A percentile compares a stretch with the other conserved stretches of the same genome.
phyloP scores from a whole-genome alignment of 2,113 vertebrate species.

The Dinomys branickii region DNA sequence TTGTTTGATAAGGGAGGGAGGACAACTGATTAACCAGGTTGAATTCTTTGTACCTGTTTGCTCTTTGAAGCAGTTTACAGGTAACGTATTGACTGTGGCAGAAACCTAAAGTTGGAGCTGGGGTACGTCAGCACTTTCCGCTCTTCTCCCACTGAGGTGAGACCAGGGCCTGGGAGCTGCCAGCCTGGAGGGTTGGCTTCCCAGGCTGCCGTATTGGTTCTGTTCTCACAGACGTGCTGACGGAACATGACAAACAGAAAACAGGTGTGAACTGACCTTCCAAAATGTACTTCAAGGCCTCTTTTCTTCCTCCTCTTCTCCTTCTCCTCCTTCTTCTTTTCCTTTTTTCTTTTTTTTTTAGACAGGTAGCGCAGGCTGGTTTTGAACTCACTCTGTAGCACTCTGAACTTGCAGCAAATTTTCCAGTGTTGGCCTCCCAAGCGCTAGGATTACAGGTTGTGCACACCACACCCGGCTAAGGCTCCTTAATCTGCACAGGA shows the following conservation, averaged over 20 bases:
- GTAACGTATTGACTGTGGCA: neutral
- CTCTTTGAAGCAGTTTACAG: neutral
- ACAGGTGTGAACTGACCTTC: constrained; percentile 73
- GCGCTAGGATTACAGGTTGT: too few relatives aligned
- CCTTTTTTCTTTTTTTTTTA: too few relatives aligned
- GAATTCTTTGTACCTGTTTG: neutral
- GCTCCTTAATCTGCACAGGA: neutral
- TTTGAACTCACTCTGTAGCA: too few relatives aligned
- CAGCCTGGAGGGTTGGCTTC: neutral
- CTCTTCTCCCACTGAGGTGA: neutral
- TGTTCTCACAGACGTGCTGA: constrained; percentile 77
- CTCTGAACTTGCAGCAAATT: too few relatives aligned
- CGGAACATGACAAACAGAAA: constrained; percentile 73
- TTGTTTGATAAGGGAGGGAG: neutral
- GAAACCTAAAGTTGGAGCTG: neutral
- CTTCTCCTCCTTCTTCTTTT: too few relatives aligned
- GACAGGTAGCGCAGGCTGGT: too few relatives aligned
- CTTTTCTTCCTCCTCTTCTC: neutral
- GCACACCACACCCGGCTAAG: neutral
- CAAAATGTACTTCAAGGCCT: constrained; percentile 47
- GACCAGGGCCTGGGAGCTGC: neutral
- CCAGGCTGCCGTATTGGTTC: constrained; percentile 54
- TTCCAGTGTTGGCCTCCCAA: too few relatives aligned
- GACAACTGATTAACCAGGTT: neutral
- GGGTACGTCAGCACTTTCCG: neutral